Conservation (phyloP, 2,113 vertebrate species). For the Labrus mixtus region DNA sequence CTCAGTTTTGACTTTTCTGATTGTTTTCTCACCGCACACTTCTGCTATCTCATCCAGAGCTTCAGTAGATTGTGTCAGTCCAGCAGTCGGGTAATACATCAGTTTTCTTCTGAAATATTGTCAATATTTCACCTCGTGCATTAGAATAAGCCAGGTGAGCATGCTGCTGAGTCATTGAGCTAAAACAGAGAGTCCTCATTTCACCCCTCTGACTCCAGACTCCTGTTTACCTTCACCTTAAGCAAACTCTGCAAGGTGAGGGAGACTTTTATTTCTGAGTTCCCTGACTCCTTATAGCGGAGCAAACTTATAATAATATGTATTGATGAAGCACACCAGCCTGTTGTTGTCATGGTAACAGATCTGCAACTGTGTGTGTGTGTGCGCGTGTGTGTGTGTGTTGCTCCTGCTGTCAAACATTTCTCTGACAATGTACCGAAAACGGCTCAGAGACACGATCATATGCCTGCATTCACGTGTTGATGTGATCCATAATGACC, state of each 20-base stretch:
- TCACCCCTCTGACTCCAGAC: slow-evolving; percentile 5
- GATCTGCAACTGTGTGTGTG: neutral
- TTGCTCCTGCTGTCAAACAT: neutral
- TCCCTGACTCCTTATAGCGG: slow-evolving; percentile 1
- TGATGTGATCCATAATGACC: slow-evolving; percentile 44
- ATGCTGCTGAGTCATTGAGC: slow-evolving; percentile 23
- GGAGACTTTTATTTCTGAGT: slow-evolving; percentile 1
- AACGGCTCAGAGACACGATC: slow-evolving; percentile 19
- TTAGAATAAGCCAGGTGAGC: slow-evolving; percentile 16
- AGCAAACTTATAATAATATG: slow-evolving; percentile 2
- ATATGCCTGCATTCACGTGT: slow-evolving; percentile 21
- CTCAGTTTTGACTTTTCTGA: too few species aligned
- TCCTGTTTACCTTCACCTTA: neutral
- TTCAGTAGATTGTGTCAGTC: slow-evolving; percentile 18
- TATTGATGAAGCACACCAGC: slow-evolving; percentile 8
- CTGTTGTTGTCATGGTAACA: slow-evolving; percentile 21
- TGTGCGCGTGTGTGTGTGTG: neutral
- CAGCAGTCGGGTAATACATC: slow-evolving; percentile 4
- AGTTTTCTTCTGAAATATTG: slow-evolving; percentile 21
- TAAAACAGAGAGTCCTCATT: slow-evolving; percentile 12
- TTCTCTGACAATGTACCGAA: slow-evolving; percentile 17
- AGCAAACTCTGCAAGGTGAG: slow-evolving; percentile 12
- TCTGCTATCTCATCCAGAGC: slow-evolving; percentile 34
- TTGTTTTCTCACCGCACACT: slow-evolving; percentile 19
- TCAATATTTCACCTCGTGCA: slow-evolving; percentile 25